Percentiles rank a stretch among this genome's conserved stretches.
Conservation (phyloP, 2,797 vertebrate genomes). For the Sphenodon punctatus region DNA sequence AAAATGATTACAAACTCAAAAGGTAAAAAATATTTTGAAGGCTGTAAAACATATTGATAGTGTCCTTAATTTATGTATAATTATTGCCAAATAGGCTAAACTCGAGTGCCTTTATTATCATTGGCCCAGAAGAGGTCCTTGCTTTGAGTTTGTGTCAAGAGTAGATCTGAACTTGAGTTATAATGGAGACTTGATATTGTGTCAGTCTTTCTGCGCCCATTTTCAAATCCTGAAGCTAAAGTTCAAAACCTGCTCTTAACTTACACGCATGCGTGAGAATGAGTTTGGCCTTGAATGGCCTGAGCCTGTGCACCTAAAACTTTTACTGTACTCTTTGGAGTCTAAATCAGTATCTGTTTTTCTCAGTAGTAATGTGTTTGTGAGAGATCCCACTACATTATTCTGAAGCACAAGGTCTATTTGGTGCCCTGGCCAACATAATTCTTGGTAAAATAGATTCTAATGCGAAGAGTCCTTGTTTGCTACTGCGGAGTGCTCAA, state of each 20-base stretch:
- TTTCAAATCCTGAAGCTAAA: too few relatives aligned
- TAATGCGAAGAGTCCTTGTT: neutral
- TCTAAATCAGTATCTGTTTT: fast-evolving
- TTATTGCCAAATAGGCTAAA: neutral
- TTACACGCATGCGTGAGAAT: neutral
- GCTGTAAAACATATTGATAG: neutral
- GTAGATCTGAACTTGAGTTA: neutral
- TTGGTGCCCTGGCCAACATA: fast-evolving
- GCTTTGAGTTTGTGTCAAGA: neutral
- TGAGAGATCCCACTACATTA: neutral
- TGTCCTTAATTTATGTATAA: neutral
- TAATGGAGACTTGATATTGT: too few relatives aligned
- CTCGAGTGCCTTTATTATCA: neutral
- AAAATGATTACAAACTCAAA: neutral
- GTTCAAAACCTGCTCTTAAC: neutral
- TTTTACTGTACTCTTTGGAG: neutral
- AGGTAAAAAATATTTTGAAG: neutral
- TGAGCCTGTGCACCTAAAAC: neutral
- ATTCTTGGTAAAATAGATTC: neutral
- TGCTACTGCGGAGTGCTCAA: neutral
- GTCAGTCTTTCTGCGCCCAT: too few relatives aligned
- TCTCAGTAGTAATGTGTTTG: neutral
- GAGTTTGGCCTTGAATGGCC: neutral
- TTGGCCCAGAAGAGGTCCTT: neutral
- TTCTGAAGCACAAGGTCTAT: fast-evolving